A percentile compares a stretch with the other conserved stretches of the same genome.
Evolutionary conservation across 2,113 vertebrate genomes (phyloP).

Genomic region (Balaeniceps rex): DNA sequence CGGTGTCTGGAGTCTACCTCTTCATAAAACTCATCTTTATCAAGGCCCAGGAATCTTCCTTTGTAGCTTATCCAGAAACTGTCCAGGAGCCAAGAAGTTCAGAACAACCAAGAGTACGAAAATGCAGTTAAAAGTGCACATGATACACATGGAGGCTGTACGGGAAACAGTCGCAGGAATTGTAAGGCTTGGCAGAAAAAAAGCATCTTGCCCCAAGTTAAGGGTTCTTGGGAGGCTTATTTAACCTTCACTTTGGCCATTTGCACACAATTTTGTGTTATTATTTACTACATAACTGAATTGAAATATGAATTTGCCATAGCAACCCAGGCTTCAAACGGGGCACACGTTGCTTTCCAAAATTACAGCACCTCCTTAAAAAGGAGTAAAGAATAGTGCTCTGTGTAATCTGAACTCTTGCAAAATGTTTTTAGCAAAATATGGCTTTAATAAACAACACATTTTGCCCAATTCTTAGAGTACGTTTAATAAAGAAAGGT

Average conservation of each 20-base stretch:
- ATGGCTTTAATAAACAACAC: slow-evolving; percentile 21
- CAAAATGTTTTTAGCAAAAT: neutral
- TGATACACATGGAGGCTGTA: neutral
- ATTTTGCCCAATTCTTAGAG: neutral
- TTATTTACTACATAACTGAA: slow-evolving; percentile 27
- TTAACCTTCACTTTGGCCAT: neutral
- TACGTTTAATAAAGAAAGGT: neutral
- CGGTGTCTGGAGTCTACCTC: neutral
- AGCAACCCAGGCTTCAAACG: neutral
- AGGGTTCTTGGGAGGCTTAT: neutral
- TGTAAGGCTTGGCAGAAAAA: neutral
- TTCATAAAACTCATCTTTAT: neutral
- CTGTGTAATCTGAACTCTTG: neutral
- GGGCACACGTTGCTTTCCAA: neutral
- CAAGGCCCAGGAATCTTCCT: neutral
- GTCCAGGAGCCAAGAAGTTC: neutral
- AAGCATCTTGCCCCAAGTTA: neutral
- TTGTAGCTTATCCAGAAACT: neutral
- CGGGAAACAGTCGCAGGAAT: neutral
- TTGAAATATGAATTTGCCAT: slow-evolving; percentile 16
- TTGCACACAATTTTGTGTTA: neutral
- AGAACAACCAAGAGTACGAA: neutral
- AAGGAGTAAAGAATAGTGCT: neutral
- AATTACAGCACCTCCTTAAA: neutral
- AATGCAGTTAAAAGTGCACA: neutral